A percentile compares a stretch with the other conserved stretches of the same genome.
Evolutionary conservation across 2,888 invertebrate genomes (phyloP).

Genomic region (Folsomia manolachei): DNA sequence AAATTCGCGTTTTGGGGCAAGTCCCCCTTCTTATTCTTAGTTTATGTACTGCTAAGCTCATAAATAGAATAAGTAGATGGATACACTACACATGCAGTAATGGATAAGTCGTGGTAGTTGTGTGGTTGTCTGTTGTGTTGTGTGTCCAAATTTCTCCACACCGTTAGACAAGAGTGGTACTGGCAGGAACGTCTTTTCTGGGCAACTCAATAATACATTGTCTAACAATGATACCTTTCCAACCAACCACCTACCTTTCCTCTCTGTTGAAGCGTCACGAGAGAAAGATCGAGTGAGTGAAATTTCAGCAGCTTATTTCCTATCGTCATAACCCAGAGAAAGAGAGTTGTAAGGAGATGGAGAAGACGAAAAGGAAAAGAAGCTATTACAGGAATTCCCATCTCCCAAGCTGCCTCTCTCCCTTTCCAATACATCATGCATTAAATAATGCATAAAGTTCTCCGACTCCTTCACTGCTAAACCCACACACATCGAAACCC

Average conservation of each 20-base stretch:
- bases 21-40: slow-evolving; percentile 32
- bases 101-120: neutral
- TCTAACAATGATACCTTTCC: slow-evolving; percentile 8
- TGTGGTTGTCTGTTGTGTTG: neutral
- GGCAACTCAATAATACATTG: slow-evolving; percentile 17
- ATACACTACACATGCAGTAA: too few relatives aligned
- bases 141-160: neutral
- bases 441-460: slow-evolving; percentile 48
- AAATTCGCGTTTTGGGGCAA: slow-evolving; percentile 31
- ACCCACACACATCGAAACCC: slow-evolving; percentile 41
- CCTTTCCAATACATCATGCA: slow-evolving; percentile 49
- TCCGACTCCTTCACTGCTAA: slow-evolving; percentile 11
- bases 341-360: neutral
- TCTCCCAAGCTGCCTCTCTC: slow-evolving; percentile 30
- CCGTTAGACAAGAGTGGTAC: neutral
- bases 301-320: slow-evolving; percentile 2
- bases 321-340: neutral
- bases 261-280: slow-evolving; percentile 3
- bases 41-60: slow-evolving; percentile 45
- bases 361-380: neutral
- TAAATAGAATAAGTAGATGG: slow-evolving; percentile 32
- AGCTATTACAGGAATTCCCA: slow-evolving; percentile 17
- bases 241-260: too few relatives aligned
- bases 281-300: slow-evolving; percentile 5
- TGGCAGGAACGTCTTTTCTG: neutral